Evolutionary conservation across 2,113 vertebrate genomes (phyloP).

Genomic region (Bujurquina vittata): DNA sequence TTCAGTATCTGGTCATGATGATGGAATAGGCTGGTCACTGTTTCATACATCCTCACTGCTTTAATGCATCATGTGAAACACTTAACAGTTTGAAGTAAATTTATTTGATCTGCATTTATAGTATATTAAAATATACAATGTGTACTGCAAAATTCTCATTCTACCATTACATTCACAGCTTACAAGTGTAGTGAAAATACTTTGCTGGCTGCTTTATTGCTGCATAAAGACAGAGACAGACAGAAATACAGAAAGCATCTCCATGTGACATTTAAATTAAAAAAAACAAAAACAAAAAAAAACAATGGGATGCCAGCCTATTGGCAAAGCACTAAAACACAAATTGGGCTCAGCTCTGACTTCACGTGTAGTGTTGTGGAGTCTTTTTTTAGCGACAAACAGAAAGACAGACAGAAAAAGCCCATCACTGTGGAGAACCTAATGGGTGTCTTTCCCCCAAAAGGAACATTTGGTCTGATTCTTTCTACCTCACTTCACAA

Average conservation of each 20-base stretch:
- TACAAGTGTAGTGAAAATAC: conserved; percentile 16
- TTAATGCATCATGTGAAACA: neutral
- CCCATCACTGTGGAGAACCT: conserved; percentile 15
- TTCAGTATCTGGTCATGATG: neutral
- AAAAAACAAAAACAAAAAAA: neutral
- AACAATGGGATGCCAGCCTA: neutral
- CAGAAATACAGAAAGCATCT: conserved; percentile 23
- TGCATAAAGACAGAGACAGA: conserved; percentile 8
- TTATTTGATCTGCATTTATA: conserved; percentile 27
- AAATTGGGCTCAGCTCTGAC: conserved; percentile 9
- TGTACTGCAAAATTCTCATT: conserved; percentile 40
- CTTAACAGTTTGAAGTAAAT: conserved; percentile 19
- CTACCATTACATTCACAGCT: conserved; percentile 42
- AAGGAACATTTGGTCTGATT: conserved; percentile 23
- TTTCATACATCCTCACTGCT: conserved; percentile 18
- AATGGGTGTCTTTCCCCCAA: neutral
- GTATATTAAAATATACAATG: conserved; percentile 12
- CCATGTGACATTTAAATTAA: neutral
- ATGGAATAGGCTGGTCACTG: conserved; percentile 37
- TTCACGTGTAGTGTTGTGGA: neutral
- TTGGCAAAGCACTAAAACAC: conserved; percentile 12
- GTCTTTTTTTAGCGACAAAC: conserved; percentile 14
- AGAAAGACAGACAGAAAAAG: neutral
- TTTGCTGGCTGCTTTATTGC: neutral
- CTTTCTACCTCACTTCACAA: conserved; percentile 15